Evolutionary conservation across 2,888 invertebrate species (phyloP), one percentile per base, ranked within the genome.

Genomic region (Hoplodrina ambigua): DNA sequence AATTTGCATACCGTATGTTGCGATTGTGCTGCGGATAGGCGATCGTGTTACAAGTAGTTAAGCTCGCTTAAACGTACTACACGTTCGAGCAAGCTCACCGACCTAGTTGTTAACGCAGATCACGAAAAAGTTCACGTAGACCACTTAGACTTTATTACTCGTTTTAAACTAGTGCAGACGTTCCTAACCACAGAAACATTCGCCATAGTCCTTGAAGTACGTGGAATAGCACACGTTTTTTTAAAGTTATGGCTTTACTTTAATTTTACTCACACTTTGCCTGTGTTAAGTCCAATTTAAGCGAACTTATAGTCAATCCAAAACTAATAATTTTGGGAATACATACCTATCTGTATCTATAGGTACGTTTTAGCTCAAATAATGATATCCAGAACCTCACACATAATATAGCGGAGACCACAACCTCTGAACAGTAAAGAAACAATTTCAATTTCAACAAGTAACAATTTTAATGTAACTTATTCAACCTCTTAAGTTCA

Each of bases 1-100:
- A 41, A 59, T 69, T 76, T 69, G 54, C 77, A 69, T 69, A 69
- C 59, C 19, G 55, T 44, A 44, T 49, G 69, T 75, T 37, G 46
- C 25, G 25, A 50, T 56, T 69, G 19, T 20, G 8, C 59, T 46
- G 19, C 19, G 19, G 58, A 59, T 76, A 46, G 25, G 54, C 33
- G 19, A 55, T 37, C 44, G 59, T 50, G 58, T 13, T 64, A n/a
- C 64, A 19, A 50, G 30, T 8, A 50, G n/a, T 11, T 11, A 19
- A 55, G 41, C 20, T n/a, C 17, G 54, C 64, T 46, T 37, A 13
- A 25, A 62, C 53, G 30, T 49, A 19, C 8, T 41, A 11, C 13
- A 41, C 41, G 1, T 41, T 41, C 11, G 11, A 41, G 8, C 8
- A 37, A 37, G 41, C 41, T 17, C 5, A 46, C 46, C 46, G 46